A percentile compares a stretch with the other conserved stretches of the same genome.
Evolutionary conservation across 2,113 vertebrate genomes (phyloP).

Genomic region (Chloropsis hardwickii): DNA sequence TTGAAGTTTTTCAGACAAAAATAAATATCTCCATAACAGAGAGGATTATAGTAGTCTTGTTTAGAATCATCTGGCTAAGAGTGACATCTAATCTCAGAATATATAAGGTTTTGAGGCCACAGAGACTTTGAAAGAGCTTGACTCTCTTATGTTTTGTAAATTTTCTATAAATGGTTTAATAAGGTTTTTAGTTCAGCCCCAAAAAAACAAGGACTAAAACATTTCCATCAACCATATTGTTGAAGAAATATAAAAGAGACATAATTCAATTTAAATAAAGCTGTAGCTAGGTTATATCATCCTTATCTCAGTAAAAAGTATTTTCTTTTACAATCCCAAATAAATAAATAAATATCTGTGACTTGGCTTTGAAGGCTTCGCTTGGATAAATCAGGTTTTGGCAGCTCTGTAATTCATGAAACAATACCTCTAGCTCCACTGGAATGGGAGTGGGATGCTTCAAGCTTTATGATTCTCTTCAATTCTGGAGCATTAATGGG

Average conservation of each 20-base stretch:
- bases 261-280: constrained; percentile 74
- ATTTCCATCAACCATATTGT: constrained; percentile 42
- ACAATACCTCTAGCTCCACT: constrained; percentile 38
- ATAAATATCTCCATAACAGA: constrained; percentile 84
- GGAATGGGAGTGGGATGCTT: constrained; percentile 67
- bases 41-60: constrained; percentile 81
- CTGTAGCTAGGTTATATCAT: constrained; percentile 58
- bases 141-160: constrained; percentile 71
- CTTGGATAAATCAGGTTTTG: constrained; percentile 67
- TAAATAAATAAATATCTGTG: constrained; percentile 44
- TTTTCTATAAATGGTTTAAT: constrained; percentile 80
- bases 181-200: constrained; percentile 70
- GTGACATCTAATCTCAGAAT: constrained; percentile 80
- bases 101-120: constrained; percentile 74
- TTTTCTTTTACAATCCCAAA: constrained; percentile 47
- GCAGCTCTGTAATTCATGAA: constrained; percentile 72
- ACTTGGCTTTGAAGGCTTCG: constrained; percentile 44
- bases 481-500: constrained; percentile 74
- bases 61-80: constrained; percentile 79
- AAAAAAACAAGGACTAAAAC: constrained; percentile 57
- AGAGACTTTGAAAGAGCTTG: constrained; percentile 71
- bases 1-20: constrained; percentile 86
- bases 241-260: constrained; percentile 59
- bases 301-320: constrained; percentile 48
- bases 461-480: constrained; percentile 73